phyloP scores from a whole-genome alignment of 2,888 invertebrate species.

The Luffia ferchaultella region DNA sequence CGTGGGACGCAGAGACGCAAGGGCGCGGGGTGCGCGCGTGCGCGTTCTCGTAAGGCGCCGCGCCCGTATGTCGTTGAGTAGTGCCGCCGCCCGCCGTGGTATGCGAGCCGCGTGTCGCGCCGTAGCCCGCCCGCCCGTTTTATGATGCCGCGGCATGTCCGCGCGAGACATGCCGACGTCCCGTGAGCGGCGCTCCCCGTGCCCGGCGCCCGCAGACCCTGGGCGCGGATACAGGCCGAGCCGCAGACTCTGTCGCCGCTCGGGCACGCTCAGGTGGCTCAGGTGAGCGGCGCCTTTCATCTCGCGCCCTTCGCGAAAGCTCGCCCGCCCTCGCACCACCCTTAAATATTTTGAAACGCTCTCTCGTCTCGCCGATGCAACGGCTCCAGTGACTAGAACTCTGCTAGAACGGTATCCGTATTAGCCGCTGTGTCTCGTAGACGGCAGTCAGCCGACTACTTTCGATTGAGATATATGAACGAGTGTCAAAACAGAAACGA shows the following conservation, averaged over 20 bases:
- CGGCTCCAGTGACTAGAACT: neutral
- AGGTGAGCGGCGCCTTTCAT: slow-evolving; percentile 30
- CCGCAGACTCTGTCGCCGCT: neutral
- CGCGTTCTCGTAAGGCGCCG: slow-evolving; percentile 21
- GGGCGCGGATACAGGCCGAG: neutral
- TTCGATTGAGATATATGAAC: too few relatives aligned
- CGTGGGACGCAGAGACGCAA: slow-evolving; percentile 36
- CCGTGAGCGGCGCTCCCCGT: slow-evolving; percentile 35
- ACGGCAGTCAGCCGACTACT: neutral
- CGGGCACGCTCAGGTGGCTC: slow-evolving; percentile 19
- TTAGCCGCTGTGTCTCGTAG: neutral
- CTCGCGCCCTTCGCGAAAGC: slow-evolving; percentile 29
- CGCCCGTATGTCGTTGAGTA: slow-evolving; percentile 9
- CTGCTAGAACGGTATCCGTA: neutral
- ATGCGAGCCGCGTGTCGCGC: slow-evolving; percentile 51
- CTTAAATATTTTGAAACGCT: too few relatives aligned
- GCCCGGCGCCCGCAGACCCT: neutral
- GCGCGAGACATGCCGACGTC: slow-evolving; percentile 60
- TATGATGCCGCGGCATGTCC: slow-evolving; percentile 61
- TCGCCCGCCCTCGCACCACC: slow-evolving; percentile 19
- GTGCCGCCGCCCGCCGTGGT: slow-evolving; percentile 24
- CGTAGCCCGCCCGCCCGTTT: slow-evolving; percentile 29
- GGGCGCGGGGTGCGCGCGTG: slow-evolving; percentile 39
- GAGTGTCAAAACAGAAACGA: too few relatives aligned
- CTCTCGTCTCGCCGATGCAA: neutral